Evolutionary conservation across 92 coral and sea anemone species (phyloP), one percentile per base, ranked within the genome.

Genomic region (Porites lobata): DNA sequence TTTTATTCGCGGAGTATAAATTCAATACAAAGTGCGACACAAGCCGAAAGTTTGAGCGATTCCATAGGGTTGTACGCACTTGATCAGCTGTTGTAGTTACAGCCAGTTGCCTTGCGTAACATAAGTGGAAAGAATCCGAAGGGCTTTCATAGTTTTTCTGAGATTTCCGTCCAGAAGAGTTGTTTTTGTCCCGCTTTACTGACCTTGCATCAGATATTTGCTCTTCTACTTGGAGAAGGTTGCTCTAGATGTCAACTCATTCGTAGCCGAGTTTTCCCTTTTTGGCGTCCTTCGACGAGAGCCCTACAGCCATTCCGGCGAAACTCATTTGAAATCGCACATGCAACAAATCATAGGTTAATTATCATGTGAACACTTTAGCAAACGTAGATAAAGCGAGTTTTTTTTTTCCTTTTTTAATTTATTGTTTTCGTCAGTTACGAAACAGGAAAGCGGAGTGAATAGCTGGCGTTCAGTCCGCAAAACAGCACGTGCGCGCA

Each of bases 401-500:
- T 72, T 7, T 47, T 4, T 50, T 72, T 14, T 9, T 1, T 3
- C 11, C 50, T 6, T 8, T 8, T n/a, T 75, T 75, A n/a, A 8
- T 21, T 3, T 51, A 56, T 56, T 10, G 61, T 43, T 63, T 6
- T 75, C 8, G 64, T 75, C 14, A 75, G 20, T 54, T 75, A 62
- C 43, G 78, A 75, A 75, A 53, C 78, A 75, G 78, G 78, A 75
- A 75, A 75, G 18, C 47, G 43, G 12, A 38, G 47, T 38, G 6
- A 38, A 4, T 38, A 38, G 47, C 6, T 38, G 47, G 47, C 6
- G 47, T 38, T 3, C 47, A 38, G 47, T 38, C 47, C 47, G 47
- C 47, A 38, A 38, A 9, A 26, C 21, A 75, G 64, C 78, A 75
- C 78, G 78, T 75, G 32, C 18, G 9, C 78, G 2, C 32, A 1